Conservation (phyloP, 2,113 vertebrate species). For the Parus major region DNA sequence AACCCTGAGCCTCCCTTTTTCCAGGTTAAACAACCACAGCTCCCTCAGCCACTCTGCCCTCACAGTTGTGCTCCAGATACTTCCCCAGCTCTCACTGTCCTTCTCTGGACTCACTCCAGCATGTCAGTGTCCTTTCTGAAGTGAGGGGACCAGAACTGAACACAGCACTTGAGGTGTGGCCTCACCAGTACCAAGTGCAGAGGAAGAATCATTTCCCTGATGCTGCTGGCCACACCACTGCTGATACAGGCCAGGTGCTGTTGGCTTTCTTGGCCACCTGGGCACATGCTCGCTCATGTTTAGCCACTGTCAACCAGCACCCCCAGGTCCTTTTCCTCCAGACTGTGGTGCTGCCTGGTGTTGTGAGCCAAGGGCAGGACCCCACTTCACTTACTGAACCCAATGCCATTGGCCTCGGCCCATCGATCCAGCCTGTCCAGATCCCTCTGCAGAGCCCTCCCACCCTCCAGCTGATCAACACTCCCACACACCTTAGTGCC, state of each 20-base stretch:
- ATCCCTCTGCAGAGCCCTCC: background rate
- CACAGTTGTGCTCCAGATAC: background rate
- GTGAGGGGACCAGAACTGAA: background rate
- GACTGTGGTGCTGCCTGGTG: background rate
- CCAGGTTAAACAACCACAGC: background rate
- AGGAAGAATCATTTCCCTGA: background rate
- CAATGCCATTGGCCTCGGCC: rapidly evolving
- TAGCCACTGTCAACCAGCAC: background rate
- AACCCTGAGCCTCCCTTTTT: too few species aligned
- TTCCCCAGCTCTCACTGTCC: background rate
- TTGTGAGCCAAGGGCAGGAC: background rate
- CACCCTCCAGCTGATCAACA: background rate
- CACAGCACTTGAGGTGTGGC: background rate
- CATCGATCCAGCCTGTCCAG: background rate
- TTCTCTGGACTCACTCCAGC: background rate
- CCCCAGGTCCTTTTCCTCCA: background rate
- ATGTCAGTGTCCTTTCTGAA: background rate
- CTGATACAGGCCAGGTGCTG: background rate
- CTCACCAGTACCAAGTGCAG: background rate
- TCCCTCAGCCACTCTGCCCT: background rate
- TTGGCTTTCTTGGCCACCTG: background rate
- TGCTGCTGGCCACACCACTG: background rate
- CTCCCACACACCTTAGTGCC: background rate
- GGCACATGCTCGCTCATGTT: background rate
- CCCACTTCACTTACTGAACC: background rate